Percentiles rank a stretch among this genome's conserved stretches.
Evolutionary conservation across 2,113 vertebrate genomes (phyloP).

Genomic region (Thymallus thymallus): DNA sequence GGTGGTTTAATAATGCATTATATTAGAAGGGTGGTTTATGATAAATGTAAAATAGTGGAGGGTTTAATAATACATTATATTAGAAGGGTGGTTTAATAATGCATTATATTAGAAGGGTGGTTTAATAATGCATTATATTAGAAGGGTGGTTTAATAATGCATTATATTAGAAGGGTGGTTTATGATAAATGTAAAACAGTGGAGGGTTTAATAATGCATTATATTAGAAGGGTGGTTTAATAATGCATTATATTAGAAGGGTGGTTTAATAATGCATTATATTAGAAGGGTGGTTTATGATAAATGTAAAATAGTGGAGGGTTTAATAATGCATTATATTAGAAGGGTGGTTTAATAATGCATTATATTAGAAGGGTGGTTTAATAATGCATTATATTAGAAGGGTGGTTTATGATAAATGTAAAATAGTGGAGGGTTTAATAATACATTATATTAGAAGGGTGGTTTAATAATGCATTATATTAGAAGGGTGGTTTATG

Average conservation of each 20-base stretch:
- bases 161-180: constrained; percentile 63
- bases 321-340: constrained; percentile 80
- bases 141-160: constrained; percentile 76
- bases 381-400: too few relatives aligned
- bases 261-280: too few relatives aligned
- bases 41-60: constrained; percentile 55
- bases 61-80: constrained; percentile 80
- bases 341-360: constrained; percentile 79
- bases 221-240: constrained; percentile 75
- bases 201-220: constrained; percentile 80
- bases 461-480: too few relatives aligned
- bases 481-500: constrained; percentile 61
- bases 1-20: too few relatives aligned
- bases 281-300: constrained; percentile 59
- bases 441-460: constrained; percentile 80
- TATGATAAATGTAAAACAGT: constrained; percentile 52
- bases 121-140: constrained; percentile 79
- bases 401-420: constrained; percentile 55
- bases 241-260: constrained; percentile 79
- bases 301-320: constrained; percentile 59
- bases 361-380: constrained; percentile 76
- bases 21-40: constrained; percentile 61
- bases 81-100: constrained; percentile 74
- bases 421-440: constrained; percentile 68
- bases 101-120: too few relatives aligned